Conservation (phyloP, 2,888 invertebrate genomes). For the Polyommatus icarus region DNA sequence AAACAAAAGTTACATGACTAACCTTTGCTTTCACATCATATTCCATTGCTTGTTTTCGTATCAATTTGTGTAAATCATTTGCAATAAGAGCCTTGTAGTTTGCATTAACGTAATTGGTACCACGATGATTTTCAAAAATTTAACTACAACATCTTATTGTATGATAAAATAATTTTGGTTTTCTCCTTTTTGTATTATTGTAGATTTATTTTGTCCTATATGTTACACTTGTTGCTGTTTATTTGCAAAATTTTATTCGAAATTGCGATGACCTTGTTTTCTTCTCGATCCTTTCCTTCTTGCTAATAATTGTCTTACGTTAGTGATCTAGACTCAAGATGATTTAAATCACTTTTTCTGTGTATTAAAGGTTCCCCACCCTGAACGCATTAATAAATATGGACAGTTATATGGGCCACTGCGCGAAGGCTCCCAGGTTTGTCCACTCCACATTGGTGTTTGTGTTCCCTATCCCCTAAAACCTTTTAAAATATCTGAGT, state of each 20-base stretch:
- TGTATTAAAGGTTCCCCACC: slow-evolving; percentile 85
- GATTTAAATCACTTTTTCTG: slow-evolving; percentile 74
- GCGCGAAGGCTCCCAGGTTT: slow-evolving; percentile 85
- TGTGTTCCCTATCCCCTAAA: slow-evolving; percentile 68
- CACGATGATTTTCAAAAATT: slow-evolving; percentile 28
- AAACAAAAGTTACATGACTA: slow-evolving; percentile 79
- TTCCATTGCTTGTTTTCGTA: slow-evolving; percentile 52
- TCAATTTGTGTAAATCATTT: slow-evolving; percentile 30
- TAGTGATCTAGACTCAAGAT: slow-evolving; percentile 48
- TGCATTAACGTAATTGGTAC: slow-evolving; percentile 29
- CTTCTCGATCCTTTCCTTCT: slow-evolving; percentile 60
- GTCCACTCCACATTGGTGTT: slow-evolving; percentile 79
- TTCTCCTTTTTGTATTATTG: slow-evolving; percentile 36
- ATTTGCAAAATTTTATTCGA: slow-evolving; percentile 46
- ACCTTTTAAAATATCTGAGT: slow-evolving; percentile 49
- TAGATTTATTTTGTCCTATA: slow-evolving; percentile 41
- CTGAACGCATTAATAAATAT: slow-evolving; percentile 81
- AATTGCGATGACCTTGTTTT: slow-evolving; percentile 44
- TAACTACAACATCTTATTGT: slow-evolving; percentile 43
- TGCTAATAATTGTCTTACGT: slow-evolving; percentile 61
- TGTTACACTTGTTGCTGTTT: slow-evolving; percentile 56
- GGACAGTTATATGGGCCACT: slow-evolving; percentile 84
- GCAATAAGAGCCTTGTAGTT: slow-evolving; percentile 40
- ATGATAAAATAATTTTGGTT: slow-evolving; percentile 34
- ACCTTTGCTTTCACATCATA: slow-evolving; percentile 63